Percentiles rank a stretch among this genome's conserved stretches.
These are phyloP conservation scores for Phrynocephalus versicolor DNA, from an alignment of 2,113 vertebrate genomes.

Conservation along the genomic window DNA sequence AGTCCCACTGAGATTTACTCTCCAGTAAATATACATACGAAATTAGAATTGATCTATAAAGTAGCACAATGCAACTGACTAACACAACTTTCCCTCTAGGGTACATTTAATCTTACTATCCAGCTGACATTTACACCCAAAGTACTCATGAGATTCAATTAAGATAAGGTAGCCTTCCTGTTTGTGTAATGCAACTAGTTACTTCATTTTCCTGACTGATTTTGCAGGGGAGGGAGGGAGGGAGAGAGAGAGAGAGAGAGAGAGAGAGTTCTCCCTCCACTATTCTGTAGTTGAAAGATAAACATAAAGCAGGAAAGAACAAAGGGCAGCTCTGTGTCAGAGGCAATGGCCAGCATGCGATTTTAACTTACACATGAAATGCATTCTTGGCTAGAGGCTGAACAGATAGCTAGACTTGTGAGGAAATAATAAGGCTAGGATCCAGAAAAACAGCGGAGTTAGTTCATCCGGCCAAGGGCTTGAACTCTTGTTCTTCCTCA, in stretches of 20 bases:
- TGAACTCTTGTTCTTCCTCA: no score
- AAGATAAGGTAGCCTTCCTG: conserved; percentile 31
- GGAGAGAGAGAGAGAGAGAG: neutral
- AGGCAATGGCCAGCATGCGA: neutral
- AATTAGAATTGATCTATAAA: neutral
- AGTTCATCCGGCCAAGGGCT: neutral
- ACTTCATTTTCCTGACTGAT: conserved; percentile 34
- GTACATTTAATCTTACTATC: neutral
- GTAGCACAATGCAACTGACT: neutral
- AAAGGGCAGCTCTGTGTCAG: neutral
- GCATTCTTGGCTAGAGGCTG: neutral
- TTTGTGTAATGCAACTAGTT: conserved; percentile 18
- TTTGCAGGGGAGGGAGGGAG: neutral
- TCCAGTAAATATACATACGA: neutral
- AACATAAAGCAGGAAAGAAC: conserved; percentile 28
- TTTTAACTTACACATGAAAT: neutral
- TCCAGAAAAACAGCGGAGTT: neutral
- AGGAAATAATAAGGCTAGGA: neutral
- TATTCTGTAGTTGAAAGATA: conserved; percentile 30
- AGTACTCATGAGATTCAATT: conserved; percentile 17
- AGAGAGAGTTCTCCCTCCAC: neutral
- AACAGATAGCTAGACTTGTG: neutral
- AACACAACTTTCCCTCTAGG: conserved; percentile 1
- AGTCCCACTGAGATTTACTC: neutral
- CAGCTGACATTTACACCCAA: conserved; percentile 33